phyloP scores from a whole-genome alignment of 2,888 invertebrate species.

The Drosophila macrothrix region DNA sequence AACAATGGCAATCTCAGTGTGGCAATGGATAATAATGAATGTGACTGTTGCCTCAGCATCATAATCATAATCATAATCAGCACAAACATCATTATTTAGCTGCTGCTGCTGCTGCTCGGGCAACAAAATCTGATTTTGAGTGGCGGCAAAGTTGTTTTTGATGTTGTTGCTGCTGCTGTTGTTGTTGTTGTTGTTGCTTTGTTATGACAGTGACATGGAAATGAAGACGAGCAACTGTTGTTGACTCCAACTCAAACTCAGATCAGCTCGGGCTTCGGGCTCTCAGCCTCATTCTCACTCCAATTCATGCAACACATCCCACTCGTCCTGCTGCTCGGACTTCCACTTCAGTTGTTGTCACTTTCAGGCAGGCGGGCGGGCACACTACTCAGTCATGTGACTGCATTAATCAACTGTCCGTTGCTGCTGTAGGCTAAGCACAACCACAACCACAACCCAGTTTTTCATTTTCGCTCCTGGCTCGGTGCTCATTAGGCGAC shows the following conservation, averaged over 20 bases:
- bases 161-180: constrained; percentile 14
- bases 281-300: background rate
- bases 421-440: constrained; percentile 2
- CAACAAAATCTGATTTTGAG: constrained; percentile 61
- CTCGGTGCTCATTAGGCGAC: constrained; percentile 23
- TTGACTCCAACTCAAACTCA: constrained; percentile 26
- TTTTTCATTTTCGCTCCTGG: constrained; percentile 20
- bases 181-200: constrained; percentile 20
- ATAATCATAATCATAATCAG: background rate
- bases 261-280: background rate
- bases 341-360: constrained; percentile 47
- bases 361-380: background rate
- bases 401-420: constrained; percentile 71
- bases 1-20: constrained; percentile 18
- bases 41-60: constrained; percentile 28
- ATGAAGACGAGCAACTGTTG: constrained; percentile 45
- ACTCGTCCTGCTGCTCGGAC: constrained; percentile 10
- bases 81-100: constrained; percentile 12
- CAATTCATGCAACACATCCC: background rate
- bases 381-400: constrained; percentile 47
- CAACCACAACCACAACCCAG: background rate
- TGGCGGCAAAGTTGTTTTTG: constrained; percentile 42
- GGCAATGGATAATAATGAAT: constrained; percentile 54
- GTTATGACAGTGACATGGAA: constrained; percentile 75
- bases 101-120: background rate